Percentiles rank a stretch among this genome's conserved stretches.
phyloP scores from a whole-genome alignment of 2,113 vertebrate species.

The Poeciliopsis prolifica region DNA sequence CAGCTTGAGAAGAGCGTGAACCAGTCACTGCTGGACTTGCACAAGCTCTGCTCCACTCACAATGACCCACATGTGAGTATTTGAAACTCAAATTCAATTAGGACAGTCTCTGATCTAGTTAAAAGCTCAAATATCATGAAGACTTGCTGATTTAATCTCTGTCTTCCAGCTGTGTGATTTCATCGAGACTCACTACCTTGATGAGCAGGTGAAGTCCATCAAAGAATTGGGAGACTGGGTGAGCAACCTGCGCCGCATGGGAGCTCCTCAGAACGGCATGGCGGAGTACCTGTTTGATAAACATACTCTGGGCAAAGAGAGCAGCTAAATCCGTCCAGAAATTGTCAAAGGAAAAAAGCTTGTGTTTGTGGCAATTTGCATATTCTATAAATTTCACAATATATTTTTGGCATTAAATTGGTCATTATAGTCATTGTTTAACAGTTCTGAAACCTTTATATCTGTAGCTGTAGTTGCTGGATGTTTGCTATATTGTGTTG shows the following conservation, averaged over 20 bases:
- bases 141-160: background rate
- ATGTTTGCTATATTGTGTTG: conserved; percentile 31
- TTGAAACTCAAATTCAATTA: background rate
- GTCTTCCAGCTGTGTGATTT: conserved; percentile 90
- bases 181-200: conserved; percentile 94
- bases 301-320: conserved; percentile 88
- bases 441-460: background rate
- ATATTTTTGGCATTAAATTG: conserved; percentile 43
- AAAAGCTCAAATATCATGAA: background rate
- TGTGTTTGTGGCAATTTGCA: conserved; percentile 34
- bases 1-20: conserved; percentile 87
- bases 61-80: conserved; percentile 93
- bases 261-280: conserved; percentile 90
- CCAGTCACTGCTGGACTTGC: conserved; percentile 92
- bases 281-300: conserved; percentile 98
- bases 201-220: conserved; percentile 96
- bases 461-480: background rate
- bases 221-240: conserved; percentile 93
- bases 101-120: background rate
- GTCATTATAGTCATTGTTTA: background rate
- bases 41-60: conserved; percentile 90
- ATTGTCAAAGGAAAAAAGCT: background rate
- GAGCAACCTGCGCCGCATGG: conserved; percentile 93
- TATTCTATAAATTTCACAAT: conserved; percentile 19
- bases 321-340: conserved; percentile 68